phyloP scores from a whole-genome alignment of 1,140 invertebrate genomes.

The Tribolium castaneum region DNA sequence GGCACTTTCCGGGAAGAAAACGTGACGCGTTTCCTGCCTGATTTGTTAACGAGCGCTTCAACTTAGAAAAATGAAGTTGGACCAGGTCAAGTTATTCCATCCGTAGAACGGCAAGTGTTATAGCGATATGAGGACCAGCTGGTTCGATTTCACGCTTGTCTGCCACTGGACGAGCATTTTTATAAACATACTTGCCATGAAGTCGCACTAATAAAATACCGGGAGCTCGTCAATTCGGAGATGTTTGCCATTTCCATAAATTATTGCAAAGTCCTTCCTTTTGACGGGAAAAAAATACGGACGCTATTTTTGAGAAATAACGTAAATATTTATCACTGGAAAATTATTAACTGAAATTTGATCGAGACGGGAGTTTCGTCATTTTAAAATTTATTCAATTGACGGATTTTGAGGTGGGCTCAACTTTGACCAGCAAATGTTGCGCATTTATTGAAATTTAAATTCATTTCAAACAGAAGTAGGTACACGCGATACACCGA shows the following conservation, averaged over 20 bases:
- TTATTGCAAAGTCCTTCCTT: not conserved
- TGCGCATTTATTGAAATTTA: not conserved
- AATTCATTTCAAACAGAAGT: not conserved
- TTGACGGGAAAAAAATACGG: not conserved
- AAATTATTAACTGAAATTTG: not conserved
- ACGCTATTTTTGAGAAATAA: too few species aligned
- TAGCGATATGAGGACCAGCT: constrained; percentile 38
- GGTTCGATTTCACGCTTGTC: constrained; percentile 42
- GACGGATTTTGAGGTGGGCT: not conserved
- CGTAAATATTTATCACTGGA: not conserved
- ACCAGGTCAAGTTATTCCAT: constrained; percentile 28
- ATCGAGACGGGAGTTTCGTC: not conserved
- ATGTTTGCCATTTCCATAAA: not conserved
- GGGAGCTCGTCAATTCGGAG: constrained; percentile 1
- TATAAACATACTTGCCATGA: constrained; percentile 31
- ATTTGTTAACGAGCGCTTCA: constrained; percentile 14
- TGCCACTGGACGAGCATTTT: constrained; percentile 26
- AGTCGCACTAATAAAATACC: constrained; percentile 26
- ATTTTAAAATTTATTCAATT: not conserved
- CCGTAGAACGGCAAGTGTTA: constrained; percentile 24
- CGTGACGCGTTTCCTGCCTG: constrained; percentile 31
- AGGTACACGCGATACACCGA: not conserved
- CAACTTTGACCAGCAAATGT: not conserved
- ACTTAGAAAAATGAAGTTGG: constrained; percentile 1
- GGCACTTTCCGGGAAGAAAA: constrained; percentile 11